phyloP scores from a whole-genome alignment of 2,113 vertebrate species.

The Cyanocitta stelleri region DNA sequence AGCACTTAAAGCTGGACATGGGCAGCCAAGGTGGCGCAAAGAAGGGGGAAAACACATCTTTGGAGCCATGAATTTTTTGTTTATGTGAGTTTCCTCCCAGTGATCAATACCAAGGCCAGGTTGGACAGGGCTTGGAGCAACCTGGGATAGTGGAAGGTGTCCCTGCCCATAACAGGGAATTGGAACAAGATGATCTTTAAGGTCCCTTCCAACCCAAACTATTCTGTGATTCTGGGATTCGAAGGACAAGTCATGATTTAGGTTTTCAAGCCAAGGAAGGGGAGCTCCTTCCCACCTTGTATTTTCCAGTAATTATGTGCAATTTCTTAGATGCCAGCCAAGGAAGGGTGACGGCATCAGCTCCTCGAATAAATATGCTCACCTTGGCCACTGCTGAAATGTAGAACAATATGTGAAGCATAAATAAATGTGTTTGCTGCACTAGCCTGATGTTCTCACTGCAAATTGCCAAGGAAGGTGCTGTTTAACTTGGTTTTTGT shows the following conservation, averaged over 20 bases:
- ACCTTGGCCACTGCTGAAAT: background rate
- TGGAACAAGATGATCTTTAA: background rate
- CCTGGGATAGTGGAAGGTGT: background rate
- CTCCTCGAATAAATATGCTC: background rate
- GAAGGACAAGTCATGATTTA: background rate
- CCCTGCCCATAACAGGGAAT: background rate
- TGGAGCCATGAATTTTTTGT: background rate
- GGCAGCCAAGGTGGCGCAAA: background rate
- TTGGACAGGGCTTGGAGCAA: accelerated
- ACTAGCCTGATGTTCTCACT: background rate
- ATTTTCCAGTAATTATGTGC: background rate
- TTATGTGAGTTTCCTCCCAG: background rate
- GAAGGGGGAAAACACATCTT: background rate
- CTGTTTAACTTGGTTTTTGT: background rate
- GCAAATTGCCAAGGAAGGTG: background rate
- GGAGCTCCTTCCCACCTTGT: background rate
- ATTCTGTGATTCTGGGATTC: background rate
- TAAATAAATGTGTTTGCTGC: background rate
- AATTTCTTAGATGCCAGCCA: background rate
- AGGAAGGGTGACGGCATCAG: background rate
- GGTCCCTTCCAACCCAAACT: background rate
- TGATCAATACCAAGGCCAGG: background rate
- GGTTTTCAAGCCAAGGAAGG: background rate
- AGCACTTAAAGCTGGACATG: background rate
- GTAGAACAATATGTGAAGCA: background rate